These are phyloP conservation scores for Struthio camelus DNA, from an alignment of 2,113 vertebrate genomes.

Conservation along the genomic window DNA sequence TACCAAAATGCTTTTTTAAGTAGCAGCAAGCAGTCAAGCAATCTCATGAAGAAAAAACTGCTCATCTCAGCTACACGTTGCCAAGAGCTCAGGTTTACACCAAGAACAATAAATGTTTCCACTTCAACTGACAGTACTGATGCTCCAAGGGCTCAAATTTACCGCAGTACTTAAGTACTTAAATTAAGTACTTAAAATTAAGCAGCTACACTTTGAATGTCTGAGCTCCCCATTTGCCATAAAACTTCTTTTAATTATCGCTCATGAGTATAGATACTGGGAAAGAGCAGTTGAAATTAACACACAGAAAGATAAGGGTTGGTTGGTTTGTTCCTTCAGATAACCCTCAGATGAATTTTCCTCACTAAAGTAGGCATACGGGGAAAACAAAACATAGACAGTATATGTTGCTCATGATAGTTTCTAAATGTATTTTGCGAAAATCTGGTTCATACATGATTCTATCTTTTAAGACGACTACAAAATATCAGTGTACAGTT, in stretches of 20 bases:
- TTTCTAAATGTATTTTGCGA: background rate
- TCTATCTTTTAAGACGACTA: background rate
- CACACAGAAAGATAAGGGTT: background rate
- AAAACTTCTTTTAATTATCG: background rate
- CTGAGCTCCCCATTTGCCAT: background rate
- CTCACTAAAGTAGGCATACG: background rate
- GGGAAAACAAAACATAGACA: background rate
- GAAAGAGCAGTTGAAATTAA: background rate
- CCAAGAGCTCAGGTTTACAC: background rate
- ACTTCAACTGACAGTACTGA: background rate
- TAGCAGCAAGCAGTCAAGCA: background rate
- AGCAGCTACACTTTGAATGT: background rate
- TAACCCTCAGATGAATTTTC: background rate
- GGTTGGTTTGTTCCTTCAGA: background rate
- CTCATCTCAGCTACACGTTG: background rate
- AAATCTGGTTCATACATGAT: background rate
- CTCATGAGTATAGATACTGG: background rate
- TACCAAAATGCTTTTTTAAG: background rate
- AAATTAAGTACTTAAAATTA: background rate
- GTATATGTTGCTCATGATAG: background rate
- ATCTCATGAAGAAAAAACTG: background rate
- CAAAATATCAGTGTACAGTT: background rate
- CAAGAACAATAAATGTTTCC: background rate
- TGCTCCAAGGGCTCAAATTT: background rate
- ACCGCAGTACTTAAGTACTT: background rate